A percentile compares a stretch with the other conserved stretches of the same genome.
These are phyloP conservation scores for Cephus pulcher DNA, from an alignment of 2,888 invertebrate genomes.

Conservation along the genomic window DNA sequence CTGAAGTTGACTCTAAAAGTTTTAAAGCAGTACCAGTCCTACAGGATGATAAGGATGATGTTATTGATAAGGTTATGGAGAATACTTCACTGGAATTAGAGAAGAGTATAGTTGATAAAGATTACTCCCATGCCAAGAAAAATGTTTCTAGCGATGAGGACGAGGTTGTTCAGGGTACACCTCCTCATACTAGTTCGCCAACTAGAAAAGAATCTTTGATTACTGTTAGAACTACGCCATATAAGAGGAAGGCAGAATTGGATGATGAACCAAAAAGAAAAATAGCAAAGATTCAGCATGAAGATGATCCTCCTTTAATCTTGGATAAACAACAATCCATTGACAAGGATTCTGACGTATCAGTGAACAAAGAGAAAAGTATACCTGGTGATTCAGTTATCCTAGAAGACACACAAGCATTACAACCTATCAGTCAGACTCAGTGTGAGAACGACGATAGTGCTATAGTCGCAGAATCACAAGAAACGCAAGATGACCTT, in stretches of 20 bases:
- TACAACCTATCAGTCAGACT: not conserved
- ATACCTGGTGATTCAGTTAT: not conserved
- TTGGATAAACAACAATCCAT: constrained; percentile 3
- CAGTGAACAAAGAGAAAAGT: not conserved
- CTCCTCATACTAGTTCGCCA: constrained; percentile 26
- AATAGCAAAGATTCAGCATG: constrained; percentile 21
- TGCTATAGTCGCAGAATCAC: constrained; percentile 14
- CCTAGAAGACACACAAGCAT: not conserved
- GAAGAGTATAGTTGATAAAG: not conserved
- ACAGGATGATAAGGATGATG: constrained; percentile 15
- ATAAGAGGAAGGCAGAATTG: constrained; percentile 35
- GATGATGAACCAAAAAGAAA: constrained; percentile 34
- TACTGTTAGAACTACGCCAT: not conserved
- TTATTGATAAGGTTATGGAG: not conserved
- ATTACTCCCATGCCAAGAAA: not conserved
- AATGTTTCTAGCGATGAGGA: constrained; percentile 30
- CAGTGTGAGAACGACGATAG: not conserved
- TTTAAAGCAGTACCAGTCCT: not conserved
- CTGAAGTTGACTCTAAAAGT: constrained; percentile 9
- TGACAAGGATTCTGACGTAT: not conserved
- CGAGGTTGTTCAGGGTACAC: constrained; percentile 42
- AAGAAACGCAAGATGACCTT: constrained; percentile 9
- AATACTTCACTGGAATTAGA: not conserved
- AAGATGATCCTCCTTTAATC: constrained; percentile 9
- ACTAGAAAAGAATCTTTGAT: constrained; percentile 19